Base-by-base conservation (phyloP, 2,797 vertebrate genomes). In the Muraenolepis orangiensis region DNA sequence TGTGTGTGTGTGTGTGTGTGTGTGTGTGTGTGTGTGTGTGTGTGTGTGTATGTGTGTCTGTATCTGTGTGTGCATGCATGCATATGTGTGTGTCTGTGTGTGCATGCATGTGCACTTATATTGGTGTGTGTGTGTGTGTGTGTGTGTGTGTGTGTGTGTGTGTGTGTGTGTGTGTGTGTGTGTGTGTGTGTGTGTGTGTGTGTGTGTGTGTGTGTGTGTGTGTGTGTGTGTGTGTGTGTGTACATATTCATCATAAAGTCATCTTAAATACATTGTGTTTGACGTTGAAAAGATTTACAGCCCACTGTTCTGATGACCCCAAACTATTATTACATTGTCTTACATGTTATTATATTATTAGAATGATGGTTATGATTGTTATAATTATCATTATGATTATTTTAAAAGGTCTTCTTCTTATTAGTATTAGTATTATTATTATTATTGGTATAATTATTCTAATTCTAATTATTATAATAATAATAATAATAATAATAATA, bases 271-370 rank as follows among this genome's bases (percentile, higher is more conserved):
- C 14, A 2, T 78, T 72, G 70, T 72, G 1, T 0, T 81, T 4
- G 77, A 81, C 40, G 57, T 4, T 1, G 29, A 13, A 34, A 31
- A 77, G 87, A 88, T 64, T 88, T 79, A 87, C 83, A 85, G 81
- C 69, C 74, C 51, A 23, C 51, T 61, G n/a, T 61, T n/a, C 5
- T n/a, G n/a, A 64, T 26, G 57, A 26, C 23, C 20, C 57, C 23
- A 28, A 3, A 64, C 23, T 64, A 3, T 71, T 72, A 72, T 51
- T 38, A 26, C 30, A 28, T 42, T 73, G 32, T 57, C n/a, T n/a
- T n/a, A n/a, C n/a, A n/a, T n/a, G n/a, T n/a, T n/a, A n/a, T n/a
- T n/a, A n/a, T n/a, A n/a, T n/a, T n/a, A n/a, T n/a, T n/a, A n/a
- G n/a, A n/a, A n/a, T n/a, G n/a, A n/a, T n/a, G n/a, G n/a, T n/a